Conservation (phyloP, 2,113 vertebrate species). For the Limnothrissa miodon region DNA sequence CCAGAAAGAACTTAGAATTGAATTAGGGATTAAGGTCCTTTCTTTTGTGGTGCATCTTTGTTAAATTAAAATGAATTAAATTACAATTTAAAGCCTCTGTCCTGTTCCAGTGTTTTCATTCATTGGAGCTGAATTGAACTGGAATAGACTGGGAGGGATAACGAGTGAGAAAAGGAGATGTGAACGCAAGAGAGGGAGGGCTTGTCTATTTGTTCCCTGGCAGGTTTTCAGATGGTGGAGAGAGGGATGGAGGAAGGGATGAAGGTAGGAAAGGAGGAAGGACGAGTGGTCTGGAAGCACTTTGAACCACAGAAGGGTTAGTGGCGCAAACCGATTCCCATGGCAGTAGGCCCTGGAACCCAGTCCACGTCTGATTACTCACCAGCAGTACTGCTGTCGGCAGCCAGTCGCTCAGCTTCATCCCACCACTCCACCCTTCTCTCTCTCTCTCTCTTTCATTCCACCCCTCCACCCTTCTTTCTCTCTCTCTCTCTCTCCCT, state of each 20-base stretch:
- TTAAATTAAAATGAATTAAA: too few species aligned
- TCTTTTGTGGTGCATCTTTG: too few species aligned
- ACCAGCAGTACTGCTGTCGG: neutral
- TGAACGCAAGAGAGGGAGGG: neutral
- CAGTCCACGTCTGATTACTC: slow-evolving; percentile 24
- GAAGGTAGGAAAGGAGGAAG: slow-evolving; percentile 45
- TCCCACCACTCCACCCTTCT: neutral
- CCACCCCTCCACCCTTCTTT: neutral
- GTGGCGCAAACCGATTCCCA: neutral
- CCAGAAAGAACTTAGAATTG: too few species aligned
- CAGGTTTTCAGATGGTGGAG: slow-evolving; percentile 16
- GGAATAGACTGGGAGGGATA: neutral
- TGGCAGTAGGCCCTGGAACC: slow-evolving; percentile 7
- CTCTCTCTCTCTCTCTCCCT: neutral
- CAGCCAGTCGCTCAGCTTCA: neutral
- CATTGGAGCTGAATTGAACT: too few species aligned
- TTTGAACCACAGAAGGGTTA: slow-evolving; percentile 16
- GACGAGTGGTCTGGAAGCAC: slow-evolving; percentile 26
- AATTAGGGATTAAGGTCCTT: too few species aligned
- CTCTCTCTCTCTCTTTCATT: neutral
- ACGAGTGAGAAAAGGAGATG: neutral
- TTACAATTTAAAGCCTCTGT: too few species aligned
- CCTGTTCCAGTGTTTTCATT: too few species aligned
- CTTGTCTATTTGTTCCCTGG: slow-evolving; percentile 13
- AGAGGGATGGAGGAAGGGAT: slow-evolving; percentile 47